Evolutionary conservation across 1,140 invertebrate genomes (phyloP).

Genomic region (Stegodyphus mimosarum): DNA sequence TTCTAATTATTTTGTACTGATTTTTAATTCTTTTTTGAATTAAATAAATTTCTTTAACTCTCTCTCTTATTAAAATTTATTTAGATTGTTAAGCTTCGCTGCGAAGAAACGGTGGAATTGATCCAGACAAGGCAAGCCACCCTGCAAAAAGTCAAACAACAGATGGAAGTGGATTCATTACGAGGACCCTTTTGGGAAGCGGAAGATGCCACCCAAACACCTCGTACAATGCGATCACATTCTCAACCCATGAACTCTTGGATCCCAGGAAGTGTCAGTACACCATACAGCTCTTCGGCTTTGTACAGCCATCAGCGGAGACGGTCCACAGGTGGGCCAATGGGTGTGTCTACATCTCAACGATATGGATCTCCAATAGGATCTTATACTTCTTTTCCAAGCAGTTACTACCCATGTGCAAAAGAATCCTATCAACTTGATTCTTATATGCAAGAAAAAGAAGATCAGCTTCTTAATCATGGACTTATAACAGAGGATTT

Average conservation of each 20-base stretch:
- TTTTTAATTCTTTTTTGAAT: neutral
- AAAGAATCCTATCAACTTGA: constrained; percentile 53
- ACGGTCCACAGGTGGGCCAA: constrained; percentile 29
- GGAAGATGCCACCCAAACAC: constrained; percentile 46
- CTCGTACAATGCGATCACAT: constrained; percentile 49
- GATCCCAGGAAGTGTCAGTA: constrained; percentile 37
- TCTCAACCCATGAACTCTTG: constrained; percentile 51
- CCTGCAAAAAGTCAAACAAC: constrained; percentile 66
- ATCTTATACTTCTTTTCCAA: constrained; percentile 61
- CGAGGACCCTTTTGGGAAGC: constrained; percentile 52
- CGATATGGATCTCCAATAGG: constrained; percentile 52
- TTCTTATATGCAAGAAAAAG: constrained; percentile 47
- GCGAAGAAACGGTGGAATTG: constrained; percentile 72
- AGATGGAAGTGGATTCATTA: constrained; percentile 64
- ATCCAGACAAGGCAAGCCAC: constrained; percentile 69
- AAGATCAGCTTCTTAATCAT: constrained; percentile 43
- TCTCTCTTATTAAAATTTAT: neutral
- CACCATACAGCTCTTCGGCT: constrained; percentile 10
- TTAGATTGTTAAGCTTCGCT: constrained; percentile 72
- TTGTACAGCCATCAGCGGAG: constrained; percentile 26
- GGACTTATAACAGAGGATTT: constrained; percentile 62
- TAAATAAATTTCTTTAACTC: neutral
- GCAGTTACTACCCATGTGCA: constrained; percentile 41
- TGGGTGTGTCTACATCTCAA: constrained; percentile 16
- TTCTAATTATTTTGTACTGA: neutral